phyloP scores from a whole-genome alignment of 2,888 invertebrate species.

The Rotaria socialis region DNA sequence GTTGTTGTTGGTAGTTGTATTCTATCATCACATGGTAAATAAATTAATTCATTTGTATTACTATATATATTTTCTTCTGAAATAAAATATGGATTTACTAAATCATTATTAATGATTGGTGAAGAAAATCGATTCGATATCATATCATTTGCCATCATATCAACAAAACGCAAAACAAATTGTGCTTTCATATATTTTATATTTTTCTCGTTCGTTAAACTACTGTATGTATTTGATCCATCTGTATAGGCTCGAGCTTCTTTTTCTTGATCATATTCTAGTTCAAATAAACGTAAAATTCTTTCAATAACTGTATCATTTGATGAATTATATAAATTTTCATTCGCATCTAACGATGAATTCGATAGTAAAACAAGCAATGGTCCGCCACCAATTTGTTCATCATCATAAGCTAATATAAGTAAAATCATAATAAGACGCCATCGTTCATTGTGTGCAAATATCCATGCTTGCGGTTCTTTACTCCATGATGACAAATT shows the following conservation, averaged over 20 bases:
- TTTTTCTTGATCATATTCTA: slow-evolving; percentile 30
- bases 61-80: neutral
- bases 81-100: neutral
- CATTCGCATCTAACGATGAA: neutral
- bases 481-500: slow-evolving; percentile 1
- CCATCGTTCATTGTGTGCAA: slow-evolving; percentile 28
- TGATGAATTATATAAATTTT: neutral
- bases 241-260: neutral
- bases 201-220: neutral
- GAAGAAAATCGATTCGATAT: neutral
- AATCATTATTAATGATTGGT: neutral
- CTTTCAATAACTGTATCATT: slow-evolving; percentile 11
- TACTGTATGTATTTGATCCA: neutral
- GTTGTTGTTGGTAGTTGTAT: neutral
- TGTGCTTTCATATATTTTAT: slow-evolving; percentile 30
- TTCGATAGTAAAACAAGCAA: neutral
- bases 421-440: slow-evolving; percentile 33
- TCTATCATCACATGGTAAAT: neutral
- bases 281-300: slow-evolving; percentile 28
- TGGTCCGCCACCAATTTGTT: slow-evolving; percentile 6
- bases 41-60: neutral
- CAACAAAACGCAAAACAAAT: slow-evolving; percentile 24
- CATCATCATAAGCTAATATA: slow-evolving; percentile 28
- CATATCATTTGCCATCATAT: slow-evolving; percentile 33
- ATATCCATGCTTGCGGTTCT: slow-evolving; percentile 31